A percentile compares a stretch with the other conserved stretches of the same genome.
These are phyloP conservation scores for Rostratula benghalensis DNA, from an alignment of 2,113 vertebrate genomes.

Conservation along the genomic window DNA sequence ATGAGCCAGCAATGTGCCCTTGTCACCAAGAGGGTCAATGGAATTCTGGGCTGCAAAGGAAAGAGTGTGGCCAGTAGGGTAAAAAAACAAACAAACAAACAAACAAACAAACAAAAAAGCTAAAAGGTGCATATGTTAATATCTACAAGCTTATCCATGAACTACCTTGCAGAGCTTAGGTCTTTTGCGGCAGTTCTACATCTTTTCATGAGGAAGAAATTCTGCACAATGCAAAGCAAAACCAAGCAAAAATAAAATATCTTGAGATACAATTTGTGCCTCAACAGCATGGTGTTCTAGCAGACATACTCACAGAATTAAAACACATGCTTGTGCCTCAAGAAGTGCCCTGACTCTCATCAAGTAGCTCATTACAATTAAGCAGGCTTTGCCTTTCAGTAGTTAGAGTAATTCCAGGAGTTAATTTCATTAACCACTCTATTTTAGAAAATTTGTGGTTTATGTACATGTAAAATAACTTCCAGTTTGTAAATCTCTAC, in stretches of 20 bases:
- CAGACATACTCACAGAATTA: not conserved
- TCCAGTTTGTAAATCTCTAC: conserved; percentile 22
- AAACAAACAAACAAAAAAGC: no score
- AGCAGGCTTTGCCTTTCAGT: conserved; percentile 31
- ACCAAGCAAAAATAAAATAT: not conserved
- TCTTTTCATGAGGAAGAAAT: not conserved
- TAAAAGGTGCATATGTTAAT: not conserved
- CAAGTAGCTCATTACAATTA: conserved; percentile 55
- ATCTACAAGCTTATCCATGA: not conserved
- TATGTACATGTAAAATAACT: conserved; percentile 12
- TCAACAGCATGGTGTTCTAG: not conserved
- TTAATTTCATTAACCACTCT: conserved; percentile 44
- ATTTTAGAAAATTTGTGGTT: conserved; percentile 1
- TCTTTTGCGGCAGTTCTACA: not conserved
- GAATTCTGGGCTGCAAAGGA: no score
- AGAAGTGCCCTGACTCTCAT: conserved; percentile 22
- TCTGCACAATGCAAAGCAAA: not conserved
- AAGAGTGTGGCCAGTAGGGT: no score
- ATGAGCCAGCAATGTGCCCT: no score
- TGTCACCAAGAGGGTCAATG: no score
- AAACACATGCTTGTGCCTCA: not conserved
- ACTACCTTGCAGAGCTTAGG: not conserved
- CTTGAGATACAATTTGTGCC: not conserved
- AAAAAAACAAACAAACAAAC: no score
- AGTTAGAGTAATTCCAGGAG: conserved; percentile 32